Evolutionary conservation across 2,888 invertebrate genomes (phyloP).

Genomic region (Cactoblastis cactorum): DNA sequence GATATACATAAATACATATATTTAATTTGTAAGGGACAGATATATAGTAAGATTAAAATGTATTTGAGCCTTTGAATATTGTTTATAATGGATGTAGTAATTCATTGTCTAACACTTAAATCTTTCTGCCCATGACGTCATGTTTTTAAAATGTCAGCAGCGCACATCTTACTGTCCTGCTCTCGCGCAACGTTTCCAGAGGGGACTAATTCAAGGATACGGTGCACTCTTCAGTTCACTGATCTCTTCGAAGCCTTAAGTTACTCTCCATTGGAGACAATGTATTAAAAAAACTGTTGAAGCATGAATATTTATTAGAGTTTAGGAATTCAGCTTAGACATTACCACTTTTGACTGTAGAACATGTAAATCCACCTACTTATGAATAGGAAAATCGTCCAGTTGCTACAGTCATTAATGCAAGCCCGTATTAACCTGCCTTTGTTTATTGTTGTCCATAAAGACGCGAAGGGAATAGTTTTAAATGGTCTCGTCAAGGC

Average conservation of each 20-base stretch:
- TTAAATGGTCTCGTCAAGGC: neutral
- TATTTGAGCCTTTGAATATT: too few species aligned
- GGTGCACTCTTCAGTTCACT: conserved; percentile 70
- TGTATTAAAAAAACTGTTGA: conserved; percentile 12
- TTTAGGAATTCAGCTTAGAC: conserved; percentile 12
- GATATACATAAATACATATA: too few species aligned
- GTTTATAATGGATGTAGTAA: too few species aligned
- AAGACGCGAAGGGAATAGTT: neutral
- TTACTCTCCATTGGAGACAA: conserved; percentile 10
- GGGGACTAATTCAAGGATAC: conserved; percentile 66
- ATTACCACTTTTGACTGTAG: conserved; percentile 11
- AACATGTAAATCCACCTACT: conserved; percentile 8
- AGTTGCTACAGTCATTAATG: conserved; percentile 1
- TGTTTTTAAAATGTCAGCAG: conserved; percentile 53
- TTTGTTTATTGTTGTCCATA: conserved; percentile 6
- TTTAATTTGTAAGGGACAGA: too few species aligned
- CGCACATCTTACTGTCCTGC: conserved; percentile 43
- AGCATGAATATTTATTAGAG: conserved; percentile 14
- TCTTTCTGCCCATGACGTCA: conserved; percentile 54
- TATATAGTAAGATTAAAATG: too few species aligned
- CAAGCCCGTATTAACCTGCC: neutral
- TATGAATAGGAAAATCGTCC: conserved; percentile 4
- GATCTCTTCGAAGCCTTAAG: conserved; percentile 58
- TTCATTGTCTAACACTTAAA: neutral
- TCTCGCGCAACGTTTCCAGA: conserved; percentile 54